Evolutionary conservation across 2,888 invertebrate species (phyloP).

Genomic region (Clusia tigrina): DNA sequence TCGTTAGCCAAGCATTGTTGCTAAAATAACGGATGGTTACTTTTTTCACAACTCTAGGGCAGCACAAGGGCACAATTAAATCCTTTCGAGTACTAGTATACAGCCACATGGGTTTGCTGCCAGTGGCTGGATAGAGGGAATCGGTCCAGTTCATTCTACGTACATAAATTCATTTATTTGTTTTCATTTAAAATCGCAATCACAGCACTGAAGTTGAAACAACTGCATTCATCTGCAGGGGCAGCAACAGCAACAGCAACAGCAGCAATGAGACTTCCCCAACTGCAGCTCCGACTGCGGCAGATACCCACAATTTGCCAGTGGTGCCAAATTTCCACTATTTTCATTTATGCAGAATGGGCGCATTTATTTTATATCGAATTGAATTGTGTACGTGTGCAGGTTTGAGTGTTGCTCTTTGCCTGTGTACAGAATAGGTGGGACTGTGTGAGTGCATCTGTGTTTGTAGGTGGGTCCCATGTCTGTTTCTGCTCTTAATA

Average conservation of each 20-base stretch:
- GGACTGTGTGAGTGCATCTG: too few species aligned
- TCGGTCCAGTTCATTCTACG: neutral
- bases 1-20: too few species aligned
- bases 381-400: neutral
- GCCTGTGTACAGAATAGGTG: too few species aligned
- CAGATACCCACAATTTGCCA: neutral
- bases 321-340: neutral
- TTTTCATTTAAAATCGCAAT: conserved; percentile 16
- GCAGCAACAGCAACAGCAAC: neutral
- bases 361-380: neutral
- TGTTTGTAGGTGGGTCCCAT: too few species aligned
- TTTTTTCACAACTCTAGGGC: too few species aligned
- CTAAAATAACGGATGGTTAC: too few species aligned
- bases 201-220: neutral
- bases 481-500: too few species aligned
- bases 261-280: neutral
- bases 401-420: neutral
- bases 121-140: neutral
- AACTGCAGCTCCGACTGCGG: neutral
- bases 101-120: neutral
- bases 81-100: neutral
- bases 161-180: conserved; percentile 17
- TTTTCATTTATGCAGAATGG: neutral
- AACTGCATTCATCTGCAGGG: neutral
- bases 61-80: too few species aligned